Evolutionary conservation across 2,113 vertebrate species (phyloP), one percentile per base, ranked within the genome.

Genomic region (Meleagris gallopavo): DNA sequence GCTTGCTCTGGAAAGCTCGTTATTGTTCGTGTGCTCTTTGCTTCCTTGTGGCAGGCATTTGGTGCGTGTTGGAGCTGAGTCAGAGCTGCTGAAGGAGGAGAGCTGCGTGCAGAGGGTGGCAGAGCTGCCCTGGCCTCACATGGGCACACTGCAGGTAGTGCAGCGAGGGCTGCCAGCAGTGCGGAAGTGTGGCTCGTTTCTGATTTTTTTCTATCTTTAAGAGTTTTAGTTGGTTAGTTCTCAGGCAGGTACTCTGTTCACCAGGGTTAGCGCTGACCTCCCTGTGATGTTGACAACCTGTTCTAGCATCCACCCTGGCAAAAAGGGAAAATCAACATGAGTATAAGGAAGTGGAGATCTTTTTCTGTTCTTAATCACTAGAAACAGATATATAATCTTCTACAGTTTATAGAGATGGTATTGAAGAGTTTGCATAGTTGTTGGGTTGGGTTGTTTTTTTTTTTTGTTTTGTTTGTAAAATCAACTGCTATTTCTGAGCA

Each of bases 401-500:
- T 67, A 46, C 93, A 88, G 89, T 77, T 58, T 71, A 71, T 65
- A n/a, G 83, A 80, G 89, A 70, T 95, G 81, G 8, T 79, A 38
- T 75, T 96, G 67, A 74, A 89, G 69, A 40, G 30, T 70, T 81
- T 79, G 46, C 48, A 3, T 75, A 43, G 38, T 40, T 32, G 55
- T n/a, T 45, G 48, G 25, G 24, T 50, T 70, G 16, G 29, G 17
- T 18, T n/a, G n/a, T 54, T 84, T 6, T 21, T 40, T 21, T 43
- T 27, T 5, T 20, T 41, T 55, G 50, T 25, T 52, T 57, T 55
- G 17, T 34, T 54, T 72, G 45, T 20, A 11, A 58, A 92, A 80
- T 91, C 92, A 81, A 54, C 95, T 75, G 78, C 92, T 94, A 69
- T 92, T 92, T 97, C 91, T 96, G 93, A 95, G 97, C 95, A 96